Conservation (phyloP, 2,797 vertebrate genomes). For the Halcyon chelicuti region DNA sequence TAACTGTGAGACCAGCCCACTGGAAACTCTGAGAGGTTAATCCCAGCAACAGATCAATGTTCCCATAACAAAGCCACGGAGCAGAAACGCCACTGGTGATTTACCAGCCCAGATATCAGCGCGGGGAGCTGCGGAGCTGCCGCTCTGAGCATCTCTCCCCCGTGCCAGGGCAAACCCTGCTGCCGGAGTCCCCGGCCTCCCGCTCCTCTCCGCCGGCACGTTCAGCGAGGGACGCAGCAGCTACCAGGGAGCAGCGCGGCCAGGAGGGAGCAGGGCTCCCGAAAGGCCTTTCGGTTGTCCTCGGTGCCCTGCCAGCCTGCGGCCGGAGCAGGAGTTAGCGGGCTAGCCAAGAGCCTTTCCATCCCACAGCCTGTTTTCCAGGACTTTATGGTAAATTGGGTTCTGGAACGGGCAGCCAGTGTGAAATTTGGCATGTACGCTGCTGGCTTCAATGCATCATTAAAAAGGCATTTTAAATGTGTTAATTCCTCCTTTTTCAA, state of each 20-base stretch:
- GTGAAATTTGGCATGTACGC: not conserved
- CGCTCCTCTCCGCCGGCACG: fast-evolving
- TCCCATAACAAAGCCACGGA: constrained; percentile 59
- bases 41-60: constrained; percentile 74
- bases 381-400: constrained; percentile 6
- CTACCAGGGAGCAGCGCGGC: fast-evolving
- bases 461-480: constrained; percentile 62
- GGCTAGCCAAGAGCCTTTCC: constrained; percentile 2
- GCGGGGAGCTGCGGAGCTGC: not conserved
- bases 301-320: not conserved
- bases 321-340: not conserved
- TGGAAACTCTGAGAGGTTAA: constrained; percentile 76
- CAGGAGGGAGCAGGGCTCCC: not conserved
- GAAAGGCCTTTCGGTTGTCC: not conserved
- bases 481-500: constrained; percentile 63
- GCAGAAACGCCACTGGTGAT: not conserved
- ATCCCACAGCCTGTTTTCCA: constrained; percentile 24
- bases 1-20: constrained; percentile 67
- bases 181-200: not conserved
- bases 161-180: fast-evolving
- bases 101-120: not conserved
- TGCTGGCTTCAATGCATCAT: constrained; percentile 57
- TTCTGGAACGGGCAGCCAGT: constrained; percentile 18
- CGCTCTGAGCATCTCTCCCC: not conserved
- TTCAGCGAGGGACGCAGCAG: not conserved